Evolutionary conservation across 2,113 vertebrate species (phyloP), one percentile per base, ranked within the genome.

Genomic region (Cinclus cinclus): DNA sequence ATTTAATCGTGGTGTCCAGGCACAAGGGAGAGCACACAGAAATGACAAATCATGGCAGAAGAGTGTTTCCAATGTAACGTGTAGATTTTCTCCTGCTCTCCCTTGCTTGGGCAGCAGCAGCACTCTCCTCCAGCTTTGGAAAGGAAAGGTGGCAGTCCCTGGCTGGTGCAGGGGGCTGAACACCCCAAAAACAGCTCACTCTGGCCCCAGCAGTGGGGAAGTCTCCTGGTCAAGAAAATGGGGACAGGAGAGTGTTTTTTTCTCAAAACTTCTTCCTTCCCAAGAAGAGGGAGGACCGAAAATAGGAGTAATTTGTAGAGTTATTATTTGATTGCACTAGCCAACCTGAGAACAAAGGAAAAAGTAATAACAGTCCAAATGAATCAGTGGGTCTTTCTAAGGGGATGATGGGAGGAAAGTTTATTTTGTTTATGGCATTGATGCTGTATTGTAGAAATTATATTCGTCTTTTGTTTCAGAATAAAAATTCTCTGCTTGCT

Each of bases 1-100:
- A 69, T 91, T 94, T 92, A 96, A 93, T 90, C 12, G 21, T 73
- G 58, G 71, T 22, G 35, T 28, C 62, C 73, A 74, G 83, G 93
- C 63, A 65, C 58, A 64, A 78, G 75, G 53, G 56, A 52, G n/a
- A 44, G 87, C 1, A 0, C 25, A 11, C 2, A 15, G 90, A 49
- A 70, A 65, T 77, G 31, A 25, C 42, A n/a, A 10, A 27, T 65
- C 37, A 15, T 0, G 2, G 65, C 55, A 44, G 56, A 71, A 64
- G 35, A 33, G 41, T 3, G 13, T 88, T 90, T 69, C 53, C 4
- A 1, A 3, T 4, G 12, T 60, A 65, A 41, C 2, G 4, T 20
- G 70, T 4, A 6, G 77, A 9, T 74, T 83, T 86, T 39, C 37
- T 80, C 25, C 35, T 63, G 9, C 30, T 78, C 37, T 83, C 41